Evolutionary conservation across 1,140 invertebrate species (phyloP), one percentile per base, ranked within the genome.

Genomic region (Ceratoteleas bidentatus): DNA sequence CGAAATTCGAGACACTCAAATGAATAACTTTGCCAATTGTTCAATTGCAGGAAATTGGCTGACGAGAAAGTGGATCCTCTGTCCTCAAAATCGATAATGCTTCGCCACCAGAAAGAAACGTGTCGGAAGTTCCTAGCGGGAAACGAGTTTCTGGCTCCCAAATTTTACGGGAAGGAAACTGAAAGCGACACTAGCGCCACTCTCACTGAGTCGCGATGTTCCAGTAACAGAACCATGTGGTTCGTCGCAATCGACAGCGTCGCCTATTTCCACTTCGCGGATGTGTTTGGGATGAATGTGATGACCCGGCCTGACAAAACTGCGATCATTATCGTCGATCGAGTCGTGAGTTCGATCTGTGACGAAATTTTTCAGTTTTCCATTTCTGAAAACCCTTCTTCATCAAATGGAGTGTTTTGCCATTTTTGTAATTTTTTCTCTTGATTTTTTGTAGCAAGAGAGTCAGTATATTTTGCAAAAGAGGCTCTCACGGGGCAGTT

Each of bases 191-290:
- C 57, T 0, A 80, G 79, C 38, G 52, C 81, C 7, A 81, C 72
- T 61, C 73, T 92, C 3, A 89, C 86, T 0, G 92, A 93, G 1
- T 85, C 92, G 6, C 89, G 91, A 1, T 95, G 95, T 85, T 88
- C 86, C 53, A 92, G 90, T 0, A 97, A 97, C 87, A 91, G 91
- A 79, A 95, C 93, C 13, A 76, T 97, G 24, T 92, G 93, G 47
- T 93, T 97, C 69, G 85, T 96, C 36, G 95, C 94, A 0, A 92
- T 97, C 53, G 96, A 97, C 85, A 94, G 94, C 83, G 84, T 94
- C 4, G 85, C 92, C 33, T 95, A 95, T 85, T 93, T 93, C 72
- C 93, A 95, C 84, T 96, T 96, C 88, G 94, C 95, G 6, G 93
- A 96, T 85, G 92, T 93, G 32, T 91, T 97, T 32, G 95, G 96